Base-by-base conservation (phyloP, 2,888 invertebrate species). In the Vesta saturnalis region DNA sequence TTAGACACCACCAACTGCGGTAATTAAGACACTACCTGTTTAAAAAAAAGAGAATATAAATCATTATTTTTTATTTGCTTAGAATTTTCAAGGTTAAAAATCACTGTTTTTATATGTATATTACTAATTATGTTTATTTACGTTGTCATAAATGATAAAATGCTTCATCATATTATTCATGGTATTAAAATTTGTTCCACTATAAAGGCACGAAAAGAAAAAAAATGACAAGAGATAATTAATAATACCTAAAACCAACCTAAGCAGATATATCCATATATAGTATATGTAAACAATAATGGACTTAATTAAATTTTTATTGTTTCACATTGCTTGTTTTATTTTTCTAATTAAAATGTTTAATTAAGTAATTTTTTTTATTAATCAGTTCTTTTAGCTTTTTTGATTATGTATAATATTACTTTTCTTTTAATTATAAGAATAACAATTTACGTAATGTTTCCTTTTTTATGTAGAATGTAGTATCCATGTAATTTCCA, bases 21-120 rank as follows among this genome's bases (percentile, higher is more conserved):
- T 70, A 72, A 72, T 72, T 72, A 72, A 72, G 72, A 64, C 64
- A 61, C 67, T 70, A 63, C 71, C 58, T 57, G 58, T 69, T 67
- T n/a, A n/a, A 39, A 57, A 39, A 46, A 58, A 60, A 55, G 54
- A 52, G 59, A 47, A 23, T 71, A 72, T 72, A 60, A 69, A 72
- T 72, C 69, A 67, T 64, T 59, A 59, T 35, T 71, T 68, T 71
- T 69, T 67, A 60, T 69, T 61, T 46, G 39, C 55, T 61, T 69
- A 59, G 54, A 64, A 35, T 59, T 39, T 18, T 52, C 16, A 30
- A 56, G 16, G 60, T 21, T 61, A 5, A 43, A 60, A 60, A 14
- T 39, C 43, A 18, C 43, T 3, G 57, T 64, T 60, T 65, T 65
- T 65, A 23, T 65, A 49, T 56, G 46, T 60, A 68, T 60, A 58